Conservation (phyloP, 2,113 vertebrate genomes). For the Osmerus mordax region DNA sequence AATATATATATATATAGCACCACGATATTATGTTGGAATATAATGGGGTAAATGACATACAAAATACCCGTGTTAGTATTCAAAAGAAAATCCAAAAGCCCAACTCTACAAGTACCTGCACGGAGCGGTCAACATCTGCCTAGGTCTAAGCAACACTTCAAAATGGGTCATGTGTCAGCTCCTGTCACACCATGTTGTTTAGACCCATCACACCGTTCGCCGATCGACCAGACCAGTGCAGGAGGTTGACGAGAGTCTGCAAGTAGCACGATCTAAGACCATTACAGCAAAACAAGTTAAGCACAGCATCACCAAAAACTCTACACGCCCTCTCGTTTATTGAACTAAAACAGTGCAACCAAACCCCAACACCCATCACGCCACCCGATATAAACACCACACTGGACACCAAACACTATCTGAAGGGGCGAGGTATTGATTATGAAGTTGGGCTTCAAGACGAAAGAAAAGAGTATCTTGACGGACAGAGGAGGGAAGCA, state of each 20-base stretch:
- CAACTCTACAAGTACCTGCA: slow-evolving; percentile 17
- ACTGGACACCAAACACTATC: slow-evolving; percentile 1
- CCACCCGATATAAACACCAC: neutral
- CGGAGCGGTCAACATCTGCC: slow-evolving; percentile 10
- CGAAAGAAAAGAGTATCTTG: slow-evolving; percentile 18
- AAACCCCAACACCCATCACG: neutral
- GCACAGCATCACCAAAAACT: slow-evolving; percentile 33
- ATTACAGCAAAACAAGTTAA: slow-evolving; percentile 26
- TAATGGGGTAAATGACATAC: slow-evolving; percentile 83
- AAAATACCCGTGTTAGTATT: slow-evolving; percentile 98
- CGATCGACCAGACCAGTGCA: slow-evolving; percentile 11
- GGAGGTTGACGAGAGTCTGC: slow-evolving; percentile 5
- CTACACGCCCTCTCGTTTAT: slow-evolving; percentile 35
- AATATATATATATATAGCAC: slow-evolving; percentile 92
- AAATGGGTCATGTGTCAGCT: neutral
- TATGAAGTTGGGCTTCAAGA: slow-evolving; percentile 30
- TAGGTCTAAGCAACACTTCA: neutral
- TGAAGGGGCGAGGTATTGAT: slow-evolving; percentile 5
- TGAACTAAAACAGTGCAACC: slow-evolving; percentile 22
- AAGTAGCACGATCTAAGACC: slow-evolving; percentile 25
- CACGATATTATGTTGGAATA: slow-evolving; percentile 91
- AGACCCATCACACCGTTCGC: neutral
- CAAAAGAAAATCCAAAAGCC: slow-evolving; percentile 38
- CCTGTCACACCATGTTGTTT: neutral
- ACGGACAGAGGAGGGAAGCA: neutral